These are phyloP conservation scores for Euleptes europaea DNA, from an alignment of 2,113 vertebrate species.

Conservation along the genomic window DNA sequence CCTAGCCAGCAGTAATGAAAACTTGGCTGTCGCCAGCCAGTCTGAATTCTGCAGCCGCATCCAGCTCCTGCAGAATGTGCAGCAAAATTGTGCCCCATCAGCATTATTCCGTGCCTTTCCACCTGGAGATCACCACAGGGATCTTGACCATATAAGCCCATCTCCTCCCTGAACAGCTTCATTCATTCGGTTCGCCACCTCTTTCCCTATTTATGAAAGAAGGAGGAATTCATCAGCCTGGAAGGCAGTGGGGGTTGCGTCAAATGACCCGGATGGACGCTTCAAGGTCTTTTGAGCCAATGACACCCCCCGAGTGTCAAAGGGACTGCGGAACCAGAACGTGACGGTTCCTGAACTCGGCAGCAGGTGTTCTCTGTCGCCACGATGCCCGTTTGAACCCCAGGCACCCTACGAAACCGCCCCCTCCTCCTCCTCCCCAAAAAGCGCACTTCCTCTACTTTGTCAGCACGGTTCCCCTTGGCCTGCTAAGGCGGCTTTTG, in stretches of 20 bases:
- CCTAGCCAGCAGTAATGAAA: too few relatives aligned
- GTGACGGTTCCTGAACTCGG: slow-evolving; percentile 25
- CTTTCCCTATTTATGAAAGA: slow-evolving; percentile 35
- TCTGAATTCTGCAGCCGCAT: slow-evolving; percentile 35
- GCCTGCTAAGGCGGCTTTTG: slow-evolving; percentile 63
- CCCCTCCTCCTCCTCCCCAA: neutral
- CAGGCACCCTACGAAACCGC: slow-evolving; percentile 49
- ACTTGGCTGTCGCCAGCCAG: slow-evolving; percentile 30
- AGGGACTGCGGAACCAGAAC: slow-evolving; percentile 20
- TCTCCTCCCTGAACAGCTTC: slow-evolving; percentile 54
- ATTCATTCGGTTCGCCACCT: slow-evolving; percentile 59
- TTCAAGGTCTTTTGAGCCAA: slow-evolving; percentile 27
- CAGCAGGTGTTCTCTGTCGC: slow-evolving; percentile 75
- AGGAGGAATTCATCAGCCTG: slow-evolving; percentile 18
- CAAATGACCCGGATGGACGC: slow-evolving; percentile 13
- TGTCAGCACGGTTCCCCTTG: slow-evolving; percentile 62
- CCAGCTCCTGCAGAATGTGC: slow-evolving; percentile 34
- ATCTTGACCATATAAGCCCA: slow-evolving; percentile 16
- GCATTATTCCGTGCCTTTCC: neutral
- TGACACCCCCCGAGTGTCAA: neutral
- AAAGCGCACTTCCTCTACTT: slow-evolving; percentile 68
- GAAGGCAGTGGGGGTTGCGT: slow-evolving; percentile 41
- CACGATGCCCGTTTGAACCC: slow-evolving; percentile 49
- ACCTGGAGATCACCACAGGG: slow-evolving; percentile 11
- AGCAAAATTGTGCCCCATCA: slow-evolving; percentile 30